phyloP scores from a whole-genome alignment of 1,140 invertebrate species.

The Drosophila teissieri region DNA sequence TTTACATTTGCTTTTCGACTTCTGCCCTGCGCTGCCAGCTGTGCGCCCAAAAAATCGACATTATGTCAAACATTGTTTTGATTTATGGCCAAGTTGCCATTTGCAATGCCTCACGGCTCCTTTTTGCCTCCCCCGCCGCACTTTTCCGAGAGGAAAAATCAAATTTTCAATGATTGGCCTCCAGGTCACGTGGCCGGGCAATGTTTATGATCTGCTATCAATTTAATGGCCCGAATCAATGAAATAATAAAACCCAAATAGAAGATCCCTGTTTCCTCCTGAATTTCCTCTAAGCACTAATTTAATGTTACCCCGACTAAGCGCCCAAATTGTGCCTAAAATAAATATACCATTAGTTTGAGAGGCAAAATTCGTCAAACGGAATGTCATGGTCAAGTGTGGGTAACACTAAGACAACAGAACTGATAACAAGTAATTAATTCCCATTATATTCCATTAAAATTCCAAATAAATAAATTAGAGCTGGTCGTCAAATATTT shows the following conservation, averaged over 20 bases:
- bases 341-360: too few relatives aligned
- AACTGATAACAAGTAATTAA: too few relatives aligned
- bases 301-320: too few relatives aligned
- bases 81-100: constrained; percentile 59
- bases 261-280: not conserved
- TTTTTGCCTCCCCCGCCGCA: not conserved
- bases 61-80: constrained; percentile 63
- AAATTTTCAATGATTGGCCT: constrained; percentile 67
- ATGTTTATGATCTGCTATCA: constrained; percentile 65
- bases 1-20: constrained; percentile 33
- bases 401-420: too few relatives aligned
- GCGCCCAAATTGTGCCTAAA: too few relatives aligned
- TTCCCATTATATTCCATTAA: too few relatives aligned
- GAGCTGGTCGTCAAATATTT: too few relatives aligned
- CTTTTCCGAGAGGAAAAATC: constrained; percentile 46
- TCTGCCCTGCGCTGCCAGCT: constrained; percentile 36
- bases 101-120: constrained; percentile 14
- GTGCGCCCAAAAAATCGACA: constrained; percentile 63
- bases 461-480: too few relatives aligned
- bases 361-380: too few relatives aligned
- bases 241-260: constrained; percentile 35
- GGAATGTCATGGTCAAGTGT: too few relatives aligned
- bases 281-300: too few relatives aligned
- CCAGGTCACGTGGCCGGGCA: constrained; percentile 52
- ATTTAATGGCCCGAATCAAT: constrained; percentile 67